Base-by-base conservation (phyloP, 2,797 vertebrate species). In the Zalophus californianus region DNA sequence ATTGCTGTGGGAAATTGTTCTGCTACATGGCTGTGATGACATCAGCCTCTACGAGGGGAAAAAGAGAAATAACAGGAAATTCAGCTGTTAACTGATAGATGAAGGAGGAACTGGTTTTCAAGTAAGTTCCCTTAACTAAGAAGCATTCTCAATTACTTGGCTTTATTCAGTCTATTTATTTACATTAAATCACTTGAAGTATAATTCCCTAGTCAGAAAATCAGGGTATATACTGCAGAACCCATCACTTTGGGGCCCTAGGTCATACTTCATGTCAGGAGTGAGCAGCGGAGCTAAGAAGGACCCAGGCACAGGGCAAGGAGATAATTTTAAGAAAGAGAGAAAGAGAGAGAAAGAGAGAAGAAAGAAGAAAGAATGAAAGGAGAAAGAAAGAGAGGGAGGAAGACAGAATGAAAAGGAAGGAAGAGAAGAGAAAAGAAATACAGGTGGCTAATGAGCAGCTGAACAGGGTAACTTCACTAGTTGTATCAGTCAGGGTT, bases 11-110 rank as follows among this genome's bases (percentile, higher is more conserved):
- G 41, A 96, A 83, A 91, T 41, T 23, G 27, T 73, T 96, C 60
- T 78, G 82, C 70, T 90, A 44, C 29, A 14, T 78, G 48, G 58
- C 32, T 35, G 25, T 48, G 73, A 82, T 94, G 91, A 82, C 73
- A 68, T 91, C 86, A 89, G 52, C 35, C 4, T 5, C n/a, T 64
- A 77, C 1, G 18, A 52, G 52, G 16, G 20, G n/a, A 13, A 2
- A 2, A 50, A 35, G 21, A 54, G 54, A 75, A 90, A 64, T 48
- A 58, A 75, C 66, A 83, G 92, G 87, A 97, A 97, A 97, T 35
- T 92, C 25, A 38, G n/a, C 32, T 88, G 41, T 77, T 85, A 80
- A 73, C 90, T 94, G 94, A 92, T 87, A 95, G 94, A n/a, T 38
- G 54, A 90, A 92, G 86, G 32, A 80, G 50, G 91, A 94, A 95